phyloP scores from a whole-genome alignment of 2,113 vertebrate genomes.

The Numida meleagris region DNA sequence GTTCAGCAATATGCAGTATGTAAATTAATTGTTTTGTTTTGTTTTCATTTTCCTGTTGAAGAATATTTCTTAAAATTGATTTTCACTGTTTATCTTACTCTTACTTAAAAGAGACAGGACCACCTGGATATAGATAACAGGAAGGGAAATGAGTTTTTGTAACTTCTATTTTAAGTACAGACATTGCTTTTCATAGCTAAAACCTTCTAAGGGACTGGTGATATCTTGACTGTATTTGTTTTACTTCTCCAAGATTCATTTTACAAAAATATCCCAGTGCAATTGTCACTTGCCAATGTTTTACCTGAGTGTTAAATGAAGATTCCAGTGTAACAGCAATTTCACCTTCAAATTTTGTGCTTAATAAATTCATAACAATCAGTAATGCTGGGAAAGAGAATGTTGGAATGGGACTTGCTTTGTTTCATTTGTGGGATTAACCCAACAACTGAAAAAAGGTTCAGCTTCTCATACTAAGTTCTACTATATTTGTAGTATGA shows the following conservation, averaged over 20 bases:
- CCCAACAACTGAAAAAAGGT: background rate
- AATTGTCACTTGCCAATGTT: background rate
- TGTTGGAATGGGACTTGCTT: background rate
- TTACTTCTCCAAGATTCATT: conserved; percentile 4
- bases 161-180: conserved; percentile 24
- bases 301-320: background rate
- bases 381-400: background rate
- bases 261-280: background rate
- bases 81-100: conserved; percentile 18
- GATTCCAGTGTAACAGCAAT: background rate
- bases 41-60: background rate
- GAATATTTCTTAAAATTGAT: background rate
- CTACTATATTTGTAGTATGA: background rate
- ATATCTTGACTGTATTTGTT: conserved; percentile 6
- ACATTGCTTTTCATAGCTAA: background rate
- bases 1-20: background rate
- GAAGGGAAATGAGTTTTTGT: background rate
- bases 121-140: background rate
- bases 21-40: background rate
- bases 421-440: background rate
- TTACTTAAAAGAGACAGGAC: background rate
- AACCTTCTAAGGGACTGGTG: background rate
- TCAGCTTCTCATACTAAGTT: background rate
- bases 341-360: background rate
- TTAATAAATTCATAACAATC: background rate